Evolutionary conservation across 2,888 invertebrate species (phyloP).

Genomic region (Hyposoter didymator): DNA sequence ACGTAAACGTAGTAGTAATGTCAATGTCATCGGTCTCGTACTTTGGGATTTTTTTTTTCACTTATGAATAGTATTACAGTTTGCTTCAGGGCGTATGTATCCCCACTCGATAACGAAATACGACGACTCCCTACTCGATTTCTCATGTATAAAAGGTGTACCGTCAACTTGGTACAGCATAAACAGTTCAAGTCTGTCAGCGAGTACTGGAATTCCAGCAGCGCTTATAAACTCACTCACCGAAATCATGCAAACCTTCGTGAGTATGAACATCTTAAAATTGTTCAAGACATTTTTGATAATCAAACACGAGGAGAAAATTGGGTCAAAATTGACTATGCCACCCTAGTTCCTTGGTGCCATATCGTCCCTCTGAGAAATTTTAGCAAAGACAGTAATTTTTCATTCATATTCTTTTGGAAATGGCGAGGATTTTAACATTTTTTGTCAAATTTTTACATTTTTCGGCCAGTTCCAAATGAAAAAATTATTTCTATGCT

Average conservation of each 20-base stretch:
- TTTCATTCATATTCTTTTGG: too few species aligned
- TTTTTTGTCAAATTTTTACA: too few species aligned
- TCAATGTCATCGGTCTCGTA: conserved; percentile 76
- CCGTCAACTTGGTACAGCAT: conserved; percentile 76
- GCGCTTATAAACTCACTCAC: conserved; percentile 72
- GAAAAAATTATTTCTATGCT: too few species aligned
- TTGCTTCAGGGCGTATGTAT: conserved; percentile 76
- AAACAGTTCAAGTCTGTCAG: conserved; percentile 78
- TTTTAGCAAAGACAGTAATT: too few species aligned
- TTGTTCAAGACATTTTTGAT: background rate
- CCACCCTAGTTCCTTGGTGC: too few species aligned
- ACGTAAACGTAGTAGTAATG: conserved; percentile 55
- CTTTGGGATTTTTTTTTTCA: conserved; percentile 44
- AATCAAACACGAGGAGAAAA: too few species aligned
- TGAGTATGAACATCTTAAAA: conserved; percentile 70
- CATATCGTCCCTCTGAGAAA: too few species aligned
- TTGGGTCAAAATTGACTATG: too few species aligned
- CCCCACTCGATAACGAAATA: conserved; percentile 74
- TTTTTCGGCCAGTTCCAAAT: too few species aligned
- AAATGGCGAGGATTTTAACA: too few species aligned
- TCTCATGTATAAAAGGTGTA: conserved; percentile 79
- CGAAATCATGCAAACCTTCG: conserved; percentile 76
- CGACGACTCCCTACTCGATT: conserved; percentile 80
- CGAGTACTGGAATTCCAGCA: conserved; percentile 82
- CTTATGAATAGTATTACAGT: conserved; percentile 75